A percentile compares a stretch with the other conserved stretches of the same genome.
These are phyloP conservation scores for Bucorvus abyssinicus DNA, from an alignment of 2,797 vertebrate genomes.

Conservation along the genomic window DNA sequence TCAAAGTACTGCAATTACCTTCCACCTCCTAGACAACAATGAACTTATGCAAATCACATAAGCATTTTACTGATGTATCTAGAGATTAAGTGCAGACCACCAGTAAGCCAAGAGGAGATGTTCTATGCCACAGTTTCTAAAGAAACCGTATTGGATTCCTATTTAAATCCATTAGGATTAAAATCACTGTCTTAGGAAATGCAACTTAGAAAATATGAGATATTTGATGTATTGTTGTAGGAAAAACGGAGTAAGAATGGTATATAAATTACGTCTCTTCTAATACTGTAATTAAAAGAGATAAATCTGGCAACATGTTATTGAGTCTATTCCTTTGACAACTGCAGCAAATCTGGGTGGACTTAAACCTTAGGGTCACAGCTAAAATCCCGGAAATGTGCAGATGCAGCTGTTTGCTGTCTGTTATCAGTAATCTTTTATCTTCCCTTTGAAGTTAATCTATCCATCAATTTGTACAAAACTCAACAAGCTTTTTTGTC, in stretches of 20 bases:
- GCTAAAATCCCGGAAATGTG: neutral
- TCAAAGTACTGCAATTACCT: neutral
- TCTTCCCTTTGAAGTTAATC: conserved; percentile 28
- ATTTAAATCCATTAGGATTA: neutral
- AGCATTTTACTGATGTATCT: neutral
- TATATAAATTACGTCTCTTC: neutral
- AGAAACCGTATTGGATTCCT: too few species aligned
- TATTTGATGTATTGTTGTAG: neutral
- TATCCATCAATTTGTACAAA: neutral
- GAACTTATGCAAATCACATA: neutral
- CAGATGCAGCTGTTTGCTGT: neutral
- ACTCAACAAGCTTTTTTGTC: neutral
- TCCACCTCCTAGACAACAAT: neutral
- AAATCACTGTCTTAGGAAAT: neutral
- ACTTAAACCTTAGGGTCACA: neutral
- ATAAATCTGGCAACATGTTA: neutral
- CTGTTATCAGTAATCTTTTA: neutral
- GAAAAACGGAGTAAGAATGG: neutral
- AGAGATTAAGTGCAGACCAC: neutral
- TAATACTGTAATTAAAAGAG: neutral
- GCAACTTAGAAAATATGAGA: neutral
- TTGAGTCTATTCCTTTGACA: neutral
- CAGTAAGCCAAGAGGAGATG: neutral
- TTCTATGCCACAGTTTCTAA: neutral
- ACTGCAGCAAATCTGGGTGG: neutral